A percentile compares a stretch with the other conserved stretches of the same genome.
These are phyloP conservation scores for Volucella zonaria DNA, from an alignment of 2,888 invertebrate species.

Conservation along the genomic window DNA sequence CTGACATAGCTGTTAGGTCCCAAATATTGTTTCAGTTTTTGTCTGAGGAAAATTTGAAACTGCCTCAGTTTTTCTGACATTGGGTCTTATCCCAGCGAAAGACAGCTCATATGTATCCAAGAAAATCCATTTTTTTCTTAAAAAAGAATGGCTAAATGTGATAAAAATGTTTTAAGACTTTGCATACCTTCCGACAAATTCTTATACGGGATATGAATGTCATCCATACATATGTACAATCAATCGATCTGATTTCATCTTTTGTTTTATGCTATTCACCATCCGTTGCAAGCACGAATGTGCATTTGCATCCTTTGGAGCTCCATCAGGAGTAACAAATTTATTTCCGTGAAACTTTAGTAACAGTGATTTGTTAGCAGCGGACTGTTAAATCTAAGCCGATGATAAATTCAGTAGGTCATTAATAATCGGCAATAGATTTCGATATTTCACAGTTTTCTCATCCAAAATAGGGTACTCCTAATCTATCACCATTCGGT, in stretches of 20 bases:
- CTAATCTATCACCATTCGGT: no score
- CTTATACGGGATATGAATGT: constrained; percentile 4
- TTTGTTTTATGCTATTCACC: background rate
- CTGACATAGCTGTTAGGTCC: no score
- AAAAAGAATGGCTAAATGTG: constrained; percentile 9
- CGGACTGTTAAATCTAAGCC: no score
- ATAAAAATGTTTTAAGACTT: constrained; percentile 3
- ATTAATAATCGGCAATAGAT: background rate
- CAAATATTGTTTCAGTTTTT: no score
- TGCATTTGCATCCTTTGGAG: background rate
- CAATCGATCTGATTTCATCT: constrained; percentile 2
- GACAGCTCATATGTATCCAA: no score
- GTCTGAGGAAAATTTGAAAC: no score
- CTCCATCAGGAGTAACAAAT: background rate
- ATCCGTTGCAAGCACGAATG: background rate
- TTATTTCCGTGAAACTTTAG: background rate
- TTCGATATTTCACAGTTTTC: constrained; percentile 2
- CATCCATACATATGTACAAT: background rate
- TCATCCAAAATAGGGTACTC: background rate
- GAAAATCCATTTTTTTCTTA: background rate
- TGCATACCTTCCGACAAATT: constrained; percentile 5
- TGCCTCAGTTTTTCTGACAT: no score
- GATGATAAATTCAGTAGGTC: background rate
- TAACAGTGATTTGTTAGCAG: no score
- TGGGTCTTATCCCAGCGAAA: no score